Evolutionary conservation across 2,113 vertebrate species (phyloP).

Genomic region (Chaetodon auriga): DNA sequence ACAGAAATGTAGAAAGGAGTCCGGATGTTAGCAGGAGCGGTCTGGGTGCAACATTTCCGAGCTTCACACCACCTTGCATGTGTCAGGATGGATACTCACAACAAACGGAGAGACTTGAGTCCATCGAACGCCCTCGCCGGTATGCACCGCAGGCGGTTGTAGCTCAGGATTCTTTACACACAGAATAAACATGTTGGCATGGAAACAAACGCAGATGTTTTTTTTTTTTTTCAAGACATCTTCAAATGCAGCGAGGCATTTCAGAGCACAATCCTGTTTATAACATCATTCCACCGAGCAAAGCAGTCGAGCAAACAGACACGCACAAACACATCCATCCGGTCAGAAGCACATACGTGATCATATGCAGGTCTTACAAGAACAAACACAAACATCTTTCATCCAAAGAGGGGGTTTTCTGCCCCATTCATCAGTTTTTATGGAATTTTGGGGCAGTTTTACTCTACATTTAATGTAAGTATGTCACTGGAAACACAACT

Average conservation of each 20-base stretch:
- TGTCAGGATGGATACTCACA: conserved; percentile 86
- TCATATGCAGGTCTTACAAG: not conserved
- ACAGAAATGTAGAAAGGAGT: not conserved
- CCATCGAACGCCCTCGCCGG: conserved; percentile 93
- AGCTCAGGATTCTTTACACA: conserved; percentile 93
- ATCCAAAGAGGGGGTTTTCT: not conserved
- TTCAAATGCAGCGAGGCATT: conserved; percentile 15
- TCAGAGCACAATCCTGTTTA: conserved; percentile 28
- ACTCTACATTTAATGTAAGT: not conserved
- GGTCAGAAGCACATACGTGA: not conserved
- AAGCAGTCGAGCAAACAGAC: conserved; percentile 28
- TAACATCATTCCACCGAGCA: conserved; percentile 23
- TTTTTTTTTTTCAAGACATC: not conserved
- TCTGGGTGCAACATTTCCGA: not conserved
- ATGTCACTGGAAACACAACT: not conserved
- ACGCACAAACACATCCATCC: conserved; percentile 13
- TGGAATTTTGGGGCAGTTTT: not conserved
- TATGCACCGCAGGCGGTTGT: conserved; percentile 94
- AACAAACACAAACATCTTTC: not conserved
- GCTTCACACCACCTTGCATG: not conserved
- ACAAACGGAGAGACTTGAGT: conserved; percentile 90
- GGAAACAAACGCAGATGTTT: conserved; percentile 20
- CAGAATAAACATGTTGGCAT: conserved; percentile 52
- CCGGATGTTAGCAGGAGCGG: not conserved
- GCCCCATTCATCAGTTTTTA: not conserved